Evolutionary conservation across 2,888 invertebrate genomes (phyloP).

Genomic region (Bellardia pandia): DNA sequence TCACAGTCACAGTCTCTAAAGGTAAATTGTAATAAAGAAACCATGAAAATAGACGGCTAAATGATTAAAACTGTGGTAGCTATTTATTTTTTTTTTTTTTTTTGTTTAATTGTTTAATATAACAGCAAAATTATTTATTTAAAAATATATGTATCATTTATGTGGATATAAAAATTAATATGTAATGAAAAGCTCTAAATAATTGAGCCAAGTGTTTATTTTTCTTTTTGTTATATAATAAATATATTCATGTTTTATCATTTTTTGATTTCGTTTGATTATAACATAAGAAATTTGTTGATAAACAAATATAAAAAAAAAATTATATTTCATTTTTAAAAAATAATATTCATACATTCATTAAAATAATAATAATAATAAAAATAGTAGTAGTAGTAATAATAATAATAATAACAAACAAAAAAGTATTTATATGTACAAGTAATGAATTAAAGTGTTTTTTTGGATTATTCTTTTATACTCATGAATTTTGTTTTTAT

Average conservation of each 20-base stretch:
- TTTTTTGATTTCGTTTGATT: constrained; percentile 10
- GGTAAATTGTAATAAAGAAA: neutral
- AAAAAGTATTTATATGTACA: constrained; percentile 35
- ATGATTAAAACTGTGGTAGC: constrained; percentile 1
- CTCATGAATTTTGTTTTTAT: constrained; percentile 32
- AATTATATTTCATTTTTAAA: constrained; percentile 13
- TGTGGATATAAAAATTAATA: constrained; percentile 26
- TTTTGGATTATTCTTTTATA: constrained; percentile 45
- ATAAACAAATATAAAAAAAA: constrained; percentile 44
- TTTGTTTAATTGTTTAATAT: neutral
- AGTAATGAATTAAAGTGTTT: constrained; percentile 6
- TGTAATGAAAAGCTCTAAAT: constrained; percentile 54
- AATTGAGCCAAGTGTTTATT: constrained; percentile 48
- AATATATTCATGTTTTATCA: neutral
- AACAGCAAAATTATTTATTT: constrained; percentile 40
- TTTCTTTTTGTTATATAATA: neutral
- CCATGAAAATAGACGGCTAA: neutral
- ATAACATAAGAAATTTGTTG: constrained; percentile 33
- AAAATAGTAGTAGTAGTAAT: neutral
- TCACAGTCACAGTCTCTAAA: neutral
- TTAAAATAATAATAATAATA: too few relatives aligned
- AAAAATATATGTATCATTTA: constrained; percentile 6
- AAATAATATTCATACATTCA: constrained; percentile 19
- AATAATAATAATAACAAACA: constrained; percentile 14
- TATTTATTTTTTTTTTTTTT: neutral